These are phyloP conservation scores for Oikopleura albicans DNA, from an alignment of 23 tunicate species.

Conservation along the genomic window DNA sequence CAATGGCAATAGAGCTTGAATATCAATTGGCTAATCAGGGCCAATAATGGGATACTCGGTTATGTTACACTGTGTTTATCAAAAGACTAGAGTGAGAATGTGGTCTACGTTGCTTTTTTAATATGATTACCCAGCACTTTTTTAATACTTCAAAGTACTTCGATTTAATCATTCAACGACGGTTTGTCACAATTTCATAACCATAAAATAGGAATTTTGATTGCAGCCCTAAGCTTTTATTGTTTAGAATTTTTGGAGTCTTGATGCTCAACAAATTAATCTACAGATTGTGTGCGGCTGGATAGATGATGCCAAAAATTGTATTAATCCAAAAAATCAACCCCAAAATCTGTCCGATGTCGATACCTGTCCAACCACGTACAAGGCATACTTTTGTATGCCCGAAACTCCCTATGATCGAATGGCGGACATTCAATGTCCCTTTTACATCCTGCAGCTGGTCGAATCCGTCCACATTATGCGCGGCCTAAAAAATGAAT, in stretches of 20 bases:
- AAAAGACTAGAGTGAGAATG: too few species aligned
- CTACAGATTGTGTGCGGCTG: neutral
- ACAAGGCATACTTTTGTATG: neutral
- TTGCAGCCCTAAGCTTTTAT: too few species aligned
- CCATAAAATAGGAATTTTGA: too few species aligned
- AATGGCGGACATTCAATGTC: neutral
- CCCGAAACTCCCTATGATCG: neutral
- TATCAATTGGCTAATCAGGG: too few species aligned
- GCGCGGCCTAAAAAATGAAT: neutral
- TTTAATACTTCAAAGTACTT: too few species aligned
- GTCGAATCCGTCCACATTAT: neutral
- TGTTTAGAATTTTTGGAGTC: neutral
- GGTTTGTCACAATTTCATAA: too few species aligned
- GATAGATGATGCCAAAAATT: neutral
- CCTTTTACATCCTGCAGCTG: neutral
- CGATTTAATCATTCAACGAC: too few species aligned
- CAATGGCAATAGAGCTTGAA: too few species aligned
- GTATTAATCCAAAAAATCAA: neutral
- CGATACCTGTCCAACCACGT: neutral
- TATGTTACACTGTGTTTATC: too few species aligned
- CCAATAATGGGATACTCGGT: too few species aligned
- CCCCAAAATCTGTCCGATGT: neutral
- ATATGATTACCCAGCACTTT: too few species aligned
- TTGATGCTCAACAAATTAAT: neutral
- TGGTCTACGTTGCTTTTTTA: too few species aligned